Evolutionary conservation across 2,113 vertebrate genomes (phyloP), one percentile per base, ranked within the genome.

Genomic region (Heterochromis multidens): DNA sequence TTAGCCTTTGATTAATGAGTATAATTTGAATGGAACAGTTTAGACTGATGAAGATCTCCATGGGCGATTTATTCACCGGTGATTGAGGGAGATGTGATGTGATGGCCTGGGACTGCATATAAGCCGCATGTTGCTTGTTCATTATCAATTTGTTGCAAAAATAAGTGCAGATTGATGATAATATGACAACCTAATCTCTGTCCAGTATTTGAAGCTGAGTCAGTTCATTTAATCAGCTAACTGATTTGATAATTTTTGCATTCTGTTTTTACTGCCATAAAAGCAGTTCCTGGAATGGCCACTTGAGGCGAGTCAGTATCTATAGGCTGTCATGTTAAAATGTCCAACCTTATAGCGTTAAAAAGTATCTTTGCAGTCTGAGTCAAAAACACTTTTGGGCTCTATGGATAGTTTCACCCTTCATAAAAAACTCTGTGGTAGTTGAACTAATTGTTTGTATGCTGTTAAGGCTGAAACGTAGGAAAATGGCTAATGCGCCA

Each of bases 1-100:
- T 93, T 91, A 91, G 52, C 54, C 54, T 37, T 77, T 89, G 87
- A 94, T 95, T 92, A 93, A 94, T 93, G 89, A 89, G 79, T 81
- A 84, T 90, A 29, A 90, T 95, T 94, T 91, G 76, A 61, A 87
- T 94, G 88, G 84, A 87, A 83, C 65, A 80, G 85, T 84, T 89
- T 57, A 83, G 56, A 35, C 35, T 76, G 33, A 76, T 86, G 62
- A 33, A 62, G 62, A 37, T 37, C 49, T 86, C 52, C 29, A 37
- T 17, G 43, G 40, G 65, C 46, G 62, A 63, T 80, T 74, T 79
- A 49, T 43, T 62, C 79, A 62, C 14, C 56, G 27, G 59, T 7
- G 56, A 33, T 78, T 59, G 43, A 56, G 67, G 67, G 70, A 33
- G 31, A 70, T 56, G 29, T 19, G 70, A 31, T 35, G n/a, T 31